A percentile compares a stretch with the other conserved stretches of the same genome.
phyloP scores from a whole-genome alignment of 2,113 vertebrate genomes.

The Melanerpes formicivorus region DNA sequence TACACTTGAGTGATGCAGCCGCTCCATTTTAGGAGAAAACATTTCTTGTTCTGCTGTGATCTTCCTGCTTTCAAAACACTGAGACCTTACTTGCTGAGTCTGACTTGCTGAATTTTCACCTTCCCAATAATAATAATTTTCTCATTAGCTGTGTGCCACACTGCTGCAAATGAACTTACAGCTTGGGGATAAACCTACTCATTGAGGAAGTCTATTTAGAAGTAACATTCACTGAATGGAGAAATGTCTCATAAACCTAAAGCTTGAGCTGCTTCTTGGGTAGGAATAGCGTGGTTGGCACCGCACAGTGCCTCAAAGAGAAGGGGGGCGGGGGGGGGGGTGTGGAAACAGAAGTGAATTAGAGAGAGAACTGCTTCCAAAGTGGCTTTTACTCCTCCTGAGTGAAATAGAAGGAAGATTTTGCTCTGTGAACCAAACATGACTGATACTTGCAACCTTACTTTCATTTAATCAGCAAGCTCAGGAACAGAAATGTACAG shows the following conservation, averaged over 20 bases:
- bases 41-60: fast-evolving
- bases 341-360: not conserved
- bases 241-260: not conserved
- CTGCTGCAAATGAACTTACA: not conserved
- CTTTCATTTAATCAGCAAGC: not conserved
- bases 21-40: not conserved
- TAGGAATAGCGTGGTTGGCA: not conserved
- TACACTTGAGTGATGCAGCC: not conserved
- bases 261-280: not conserved
- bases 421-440: not conserved
- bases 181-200: not conserved
- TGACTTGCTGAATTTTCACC: not conserved
- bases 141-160: not conserved
- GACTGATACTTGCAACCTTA: not conserved
- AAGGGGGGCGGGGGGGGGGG: not conserved
- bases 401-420: not conserved
- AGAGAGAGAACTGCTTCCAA: not conserved
- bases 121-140: not conserved
- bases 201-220: not conserved
- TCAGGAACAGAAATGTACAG: not conserved
- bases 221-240: fast-evolving
- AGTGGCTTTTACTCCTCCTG: not conserved
- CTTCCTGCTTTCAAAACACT: not conserved
- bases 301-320: not conserved
- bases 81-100: not conserved